Conservation (phyloP, 2,888 invertebrate species). For the Alcis repandata region DNA sequence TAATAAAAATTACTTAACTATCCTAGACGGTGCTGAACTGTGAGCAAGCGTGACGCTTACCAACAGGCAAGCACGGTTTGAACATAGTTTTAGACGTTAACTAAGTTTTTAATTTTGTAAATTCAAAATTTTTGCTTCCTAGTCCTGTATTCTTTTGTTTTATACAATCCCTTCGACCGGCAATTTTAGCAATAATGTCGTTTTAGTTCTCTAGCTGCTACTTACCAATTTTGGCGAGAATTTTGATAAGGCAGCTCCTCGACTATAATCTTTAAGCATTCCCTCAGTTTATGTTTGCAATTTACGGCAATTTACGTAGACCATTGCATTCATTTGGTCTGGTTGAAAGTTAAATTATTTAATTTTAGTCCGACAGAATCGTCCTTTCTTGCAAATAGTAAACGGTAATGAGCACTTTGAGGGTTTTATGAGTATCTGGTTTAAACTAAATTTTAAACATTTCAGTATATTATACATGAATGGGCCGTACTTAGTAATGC, state of each 20-base stretch:
- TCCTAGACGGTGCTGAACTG: too few relatives aligned
- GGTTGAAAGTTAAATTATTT: conserved; percentile 12
- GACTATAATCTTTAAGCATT: conserved; percentile 10
- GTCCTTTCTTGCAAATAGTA: not conserved
- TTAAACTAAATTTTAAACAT: not conserved
- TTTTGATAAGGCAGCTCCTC: conserved; percentile 1
- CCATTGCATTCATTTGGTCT: conserved; percentile 21
- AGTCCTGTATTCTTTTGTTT: too few relatives aligned
- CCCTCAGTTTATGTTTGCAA: conserved; percentile 20
- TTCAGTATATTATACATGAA: not conserved
- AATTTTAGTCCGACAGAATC: conserved; percentile 6
- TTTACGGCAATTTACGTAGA: conserved; percentile 20
- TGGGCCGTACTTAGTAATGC: too few relatives aligned
- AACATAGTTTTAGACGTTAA: too few relatives aligned
- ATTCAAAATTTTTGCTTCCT: too few relatives aligned
- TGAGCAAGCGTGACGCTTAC: too few relatives aligned
- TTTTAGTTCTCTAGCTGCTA: too few relatives aligned
- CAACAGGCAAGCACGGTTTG: too few relatives aligned
- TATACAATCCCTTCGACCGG: too few relatives aligned
- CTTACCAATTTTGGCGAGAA: too few relatives aligned
- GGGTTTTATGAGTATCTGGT: not conserved
- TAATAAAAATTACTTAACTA: not conserved
- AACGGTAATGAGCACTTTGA: conserved; percentile 2
- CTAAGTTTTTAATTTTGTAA: too few relatives aligned
- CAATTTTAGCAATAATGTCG: too few relatives aligned